Percentiles rank a stretch among this genome's conserved stretches.
Evolutionary conservation across 2,113 vertebrate species (phyloP).

Genomic region (Picathartes gymnocephalus): DNA sequence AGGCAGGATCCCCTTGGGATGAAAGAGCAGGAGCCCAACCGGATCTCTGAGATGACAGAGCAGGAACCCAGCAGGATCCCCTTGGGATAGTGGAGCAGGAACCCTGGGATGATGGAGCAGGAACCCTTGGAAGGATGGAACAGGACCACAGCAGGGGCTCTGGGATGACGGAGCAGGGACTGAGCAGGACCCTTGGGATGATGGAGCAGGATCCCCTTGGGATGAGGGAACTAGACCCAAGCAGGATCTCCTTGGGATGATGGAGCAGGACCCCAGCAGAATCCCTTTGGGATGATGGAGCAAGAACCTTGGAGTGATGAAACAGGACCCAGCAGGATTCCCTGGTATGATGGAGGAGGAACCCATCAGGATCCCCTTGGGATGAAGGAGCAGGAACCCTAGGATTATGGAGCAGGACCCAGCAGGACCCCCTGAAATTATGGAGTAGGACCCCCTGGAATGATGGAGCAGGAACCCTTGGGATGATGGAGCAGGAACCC

Average conservation of each 20-base stretch:
- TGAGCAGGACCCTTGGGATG: background rate
- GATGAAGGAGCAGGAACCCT: background rate
- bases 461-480: background rate
- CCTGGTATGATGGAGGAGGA: background rate
- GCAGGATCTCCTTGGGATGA: too few species aligned
- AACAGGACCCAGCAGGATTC: background rate
- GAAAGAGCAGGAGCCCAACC: background rate
- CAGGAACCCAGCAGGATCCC: background rate
- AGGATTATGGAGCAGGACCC: background rate
- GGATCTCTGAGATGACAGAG: background rate
- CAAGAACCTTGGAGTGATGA: background rate
- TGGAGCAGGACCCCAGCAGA: background rate
- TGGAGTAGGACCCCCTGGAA: background rate
- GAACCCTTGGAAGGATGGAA: background rate
- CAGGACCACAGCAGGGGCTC: background rate
- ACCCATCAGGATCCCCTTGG: background rate
- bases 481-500: background rate
- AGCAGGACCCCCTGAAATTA: background rate
- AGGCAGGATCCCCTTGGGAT: too few species aligned
- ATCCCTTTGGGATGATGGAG: background rate
- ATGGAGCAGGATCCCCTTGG: background rate
- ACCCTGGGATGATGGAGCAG: background rate
- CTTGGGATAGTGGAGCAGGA: background rate
- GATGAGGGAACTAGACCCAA: too few species aligned
- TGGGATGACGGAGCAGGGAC: background rate